These are phyloP conservation scores for Eustalomyia histrio DNA, from an alignment of 2,888 invertebrate genomes.

Conservation along the genomic window DNA sequence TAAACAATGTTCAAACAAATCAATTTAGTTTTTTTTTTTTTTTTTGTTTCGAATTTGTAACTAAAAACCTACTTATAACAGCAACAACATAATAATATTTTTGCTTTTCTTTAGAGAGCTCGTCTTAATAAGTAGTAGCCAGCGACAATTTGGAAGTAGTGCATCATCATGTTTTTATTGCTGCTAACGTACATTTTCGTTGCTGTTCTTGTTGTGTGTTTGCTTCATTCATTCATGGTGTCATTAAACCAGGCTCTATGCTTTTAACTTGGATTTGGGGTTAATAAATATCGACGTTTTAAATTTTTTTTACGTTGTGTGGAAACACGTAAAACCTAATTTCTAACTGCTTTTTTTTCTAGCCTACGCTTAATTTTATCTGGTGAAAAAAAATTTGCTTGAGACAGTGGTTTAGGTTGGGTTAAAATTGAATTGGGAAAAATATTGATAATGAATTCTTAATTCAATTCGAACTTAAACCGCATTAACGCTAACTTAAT, in stretches of 20 bases:
- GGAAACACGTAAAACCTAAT: constrained; percentile 66
- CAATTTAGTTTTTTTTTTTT: constrained; percentile 35
- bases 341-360: constrained; percentile 56
- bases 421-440: background rate
- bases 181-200: constrained; percentile 17
- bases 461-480: no score
- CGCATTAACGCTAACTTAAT: no score
- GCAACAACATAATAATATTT: background rate
- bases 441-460: no score
- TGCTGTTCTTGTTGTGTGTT: constrained; percentile 5
- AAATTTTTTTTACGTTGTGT: constrained; percentile 44
- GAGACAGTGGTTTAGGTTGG: constrained; percentile 13
- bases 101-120: constrained; percentile 8
- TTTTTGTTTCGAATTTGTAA: constrained; percentile 17
- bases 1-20: constrained; percentile 46
- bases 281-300: constrained; percentile 44
- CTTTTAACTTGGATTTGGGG: constrained; percentile 15
- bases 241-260: constrained; percentile 59
- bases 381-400: background rate
- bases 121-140: constrained; percentile 51
- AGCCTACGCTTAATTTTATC: constrained; percentile 32
- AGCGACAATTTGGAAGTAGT: constrained; percentile 67
- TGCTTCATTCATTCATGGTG: constrained; percentile 60
- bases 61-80: constrained; percentile 24
- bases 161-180: constrained; percentile 58